A percentile compares a stretch with the other conserved stretches of the same genome.
Evolutionary conservation across 1,140 invertebrate species (phyloP).

Genomic region (Plodia interpunctella): DNA sequence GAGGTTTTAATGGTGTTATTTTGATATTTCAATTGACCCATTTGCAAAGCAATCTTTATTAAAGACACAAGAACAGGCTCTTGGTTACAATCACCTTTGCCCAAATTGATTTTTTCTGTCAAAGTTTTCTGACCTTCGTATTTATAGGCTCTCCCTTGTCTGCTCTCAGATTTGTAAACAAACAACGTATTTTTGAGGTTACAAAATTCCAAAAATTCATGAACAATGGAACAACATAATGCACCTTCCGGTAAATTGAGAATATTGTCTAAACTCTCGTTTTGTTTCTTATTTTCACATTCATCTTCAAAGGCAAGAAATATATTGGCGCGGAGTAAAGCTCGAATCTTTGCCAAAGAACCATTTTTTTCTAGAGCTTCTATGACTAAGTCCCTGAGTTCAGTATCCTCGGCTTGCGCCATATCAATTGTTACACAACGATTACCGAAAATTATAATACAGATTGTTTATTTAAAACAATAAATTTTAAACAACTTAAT

Average conservation of each 20-base stretch:
- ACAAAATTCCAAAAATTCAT: conserved; percentile 74
- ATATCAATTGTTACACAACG: conserved; percentile 25
- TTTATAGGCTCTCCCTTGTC: conserved; percentile 63
- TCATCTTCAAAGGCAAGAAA: conserved; percentile 74
- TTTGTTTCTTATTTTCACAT: conserved; percentile 62
- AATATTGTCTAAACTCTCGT: conserved; percentile 60
- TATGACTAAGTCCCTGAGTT: conserved; percentile 71
- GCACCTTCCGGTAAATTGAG: conserved; percentile 65
- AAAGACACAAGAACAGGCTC: conserved; percentile 58
- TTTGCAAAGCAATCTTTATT: conserved; percentile 49
- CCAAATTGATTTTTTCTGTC: conserved; percentile 48
- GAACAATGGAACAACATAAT: conserved; percentile 60
- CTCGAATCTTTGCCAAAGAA: conserved; percentile 72
- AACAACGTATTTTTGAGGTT: conserved; percentile 72
- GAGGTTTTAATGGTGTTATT: conserved; percentile 20
- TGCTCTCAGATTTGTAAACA: conserved; percentile 71
- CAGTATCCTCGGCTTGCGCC: conserved; percentile 73
- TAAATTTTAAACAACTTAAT: no score
- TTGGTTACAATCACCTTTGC: conserved; percentile 37
- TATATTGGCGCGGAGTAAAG: conserved; percentile 69
- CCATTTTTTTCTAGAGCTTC: conserved; percentile 75
- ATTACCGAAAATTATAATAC: no score
- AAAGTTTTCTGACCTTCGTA: conserved; percentile 53
- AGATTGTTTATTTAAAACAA: no score
- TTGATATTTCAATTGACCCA: conserved; percentile 30